Conservation (phyloP, 2,797 vertebrate species). For the Cyprinodon diabolis region DNA sequence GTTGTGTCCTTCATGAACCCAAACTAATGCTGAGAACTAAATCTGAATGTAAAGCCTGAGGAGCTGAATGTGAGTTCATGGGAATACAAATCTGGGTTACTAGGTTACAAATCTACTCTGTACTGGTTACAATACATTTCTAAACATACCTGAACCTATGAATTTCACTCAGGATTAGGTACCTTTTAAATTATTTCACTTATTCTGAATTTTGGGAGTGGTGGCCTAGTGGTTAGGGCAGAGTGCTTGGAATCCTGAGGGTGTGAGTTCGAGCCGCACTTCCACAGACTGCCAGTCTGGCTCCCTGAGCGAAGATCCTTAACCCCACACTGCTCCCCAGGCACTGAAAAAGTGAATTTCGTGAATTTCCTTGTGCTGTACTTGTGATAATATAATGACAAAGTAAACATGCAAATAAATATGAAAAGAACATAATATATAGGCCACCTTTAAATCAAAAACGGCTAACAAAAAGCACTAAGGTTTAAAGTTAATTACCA, state of each 20-base stretch:
- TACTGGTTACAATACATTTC: not conserved
- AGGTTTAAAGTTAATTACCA: not conserved
- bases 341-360: too few relatives aligned
- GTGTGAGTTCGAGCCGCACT: too few relatives aligned
- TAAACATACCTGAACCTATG: not conserved
- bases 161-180: not conserved
- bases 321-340: too few relatives aligned
- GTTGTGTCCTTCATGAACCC: constrained; percentile 2
- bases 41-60: not conserved
- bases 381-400: not conserved
- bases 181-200: not conserved
- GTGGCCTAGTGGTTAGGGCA: too few relatives aligned
- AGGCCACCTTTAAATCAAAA: not conserved
- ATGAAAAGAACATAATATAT: not conserved
- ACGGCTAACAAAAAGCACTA: not conserved
- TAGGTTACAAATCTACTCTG: not conserved
- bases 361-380: not conserved
- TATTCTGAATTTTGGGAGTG: not conserved
- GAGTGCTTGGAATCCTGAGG: too few relatives aligned
- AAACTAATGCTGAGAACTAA: constrained; percentile 8
- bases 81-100: not conserved
- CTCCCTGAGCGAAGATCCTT: too few relatives aligned
- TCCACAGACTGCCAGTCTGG: too few relatives aligned
- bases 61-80: not conserved
- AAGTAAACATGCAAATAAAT: not conserved